Base-by-base conservation (phyloP, 2,113 vertebrate species). In the Microtus richardsoni region DNA sequence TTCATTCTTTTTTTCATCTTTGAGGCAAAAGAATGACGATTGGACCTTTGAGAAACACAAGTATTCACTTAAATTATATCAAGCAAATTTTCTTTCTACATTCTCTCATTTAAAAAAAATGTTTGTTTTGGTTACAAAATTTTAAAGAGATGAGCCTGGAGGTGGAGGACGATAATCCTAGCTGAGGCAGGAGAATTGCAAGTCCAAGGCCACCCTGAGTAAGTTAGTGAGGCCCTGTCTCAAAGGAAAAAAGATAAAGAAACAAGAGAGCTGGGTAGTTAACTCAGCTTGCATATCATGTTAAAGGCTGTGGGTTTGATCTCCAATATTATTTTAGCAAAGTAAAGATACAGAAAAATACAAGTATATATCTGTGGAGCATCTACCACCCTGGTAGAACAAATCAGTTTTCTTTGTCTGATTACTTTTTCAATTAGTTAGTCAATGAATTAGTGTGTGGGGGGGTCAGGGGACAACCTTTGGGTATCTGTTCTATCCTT, bases 121-220 rank as follows among this genome's bases (percentile, higher is more conserved):
- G 5, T 88, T 94, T 95, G 41, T 91, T 96, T 95, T 89, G 33
- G 86, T 89, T 88, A 79, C 11, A 79, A 64, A 28, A 17, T 88
- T 95, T 92, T 26, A 58, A 87, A 87, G 36, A 5, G 71, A 33
- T 68, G 39, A 36, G 44, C 28, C 64, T 86, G 64, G 10, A n/a
- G 30, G 22, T 6, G 16, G 5, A 49, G 62, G 79, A 19, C 30
- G 14, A 47, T 8, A 49, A 68, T 70, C 30, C 30, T 19, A 86
- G 62, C 64, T 52, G 33, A 8, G 41, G 64, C 44, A 68, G 62
- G 6, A 70, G 30, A 1, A 52, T 49, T 14, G 3, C 17, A 70
- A 52, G 33, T 87, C 28, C 12, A 52, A 52, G 64, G 44, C 4
- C 33, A 49, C 12, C 33, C 44, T 24, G 21, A 44, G 41, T 49